Evolutionary conservation across 2,113 vertebrate species (phyloP), one percentile per base, ranked within the genome.

Genomic region (Gasterosteus nipponicus): DNA sequence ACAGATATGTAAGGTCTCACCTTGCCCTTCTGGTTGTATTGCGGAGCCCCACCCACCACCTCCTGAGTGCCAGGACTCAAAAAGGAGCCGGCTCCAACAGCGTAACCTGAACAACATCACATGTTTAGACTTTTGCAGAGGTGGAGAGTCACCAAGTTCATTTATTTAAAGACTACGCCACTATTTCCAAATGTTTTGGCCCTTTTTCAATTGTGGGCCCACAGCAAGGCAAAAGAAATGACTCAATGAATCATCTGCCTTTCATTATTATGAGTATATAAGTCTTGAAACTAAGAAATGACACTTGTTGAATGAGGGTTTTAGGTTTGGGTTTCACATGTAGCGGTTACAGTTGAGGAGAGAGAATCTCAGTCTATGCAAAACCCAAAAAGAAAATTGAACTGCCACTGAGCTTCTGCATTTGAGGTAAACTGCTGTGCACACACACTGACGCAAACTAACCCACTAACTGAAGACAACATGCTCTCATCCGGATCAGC

Each of bases 21-120:
- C 94, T 97, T 98, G 82, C 98, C 98, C 92, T 88, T 97, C 93
- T 97, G 96, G 46, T 95, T 95, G 83, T 96, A 94, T 1, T 98
- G 97, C 5, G 98, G 98, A 38, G 97, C 98, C 56, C 97, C 97
- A 70, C 96, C 97, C 53, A 99, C 92, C 33, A 99, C 91, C 93
- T 99, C 97, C 19, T 69, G 92, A 44, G 90, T 92, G 10, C 80
- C 14, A 12, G 77, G 86, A 61, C 92, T 86, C 64, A 93, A 85
- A 87, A 99, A 99, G 81, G 96, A 95, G 44, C 98, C 98, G 1
- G 96, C 96, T 78, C 95, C 95, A 31, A 98, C 97, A 5, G 98
- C 94, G 77, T 99, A 99, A 3, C 98, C 98, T 99, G 88, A 46
- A 76, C 41, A 82, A 1, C 73, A 81, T 5, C 18, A 16, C 7